Evolutionary conservation across 64 coral and sea anemone species (phyloP), one percentile per base, ranked within the genome.

Genomic region (Pocillopora damicornis): DNA sequence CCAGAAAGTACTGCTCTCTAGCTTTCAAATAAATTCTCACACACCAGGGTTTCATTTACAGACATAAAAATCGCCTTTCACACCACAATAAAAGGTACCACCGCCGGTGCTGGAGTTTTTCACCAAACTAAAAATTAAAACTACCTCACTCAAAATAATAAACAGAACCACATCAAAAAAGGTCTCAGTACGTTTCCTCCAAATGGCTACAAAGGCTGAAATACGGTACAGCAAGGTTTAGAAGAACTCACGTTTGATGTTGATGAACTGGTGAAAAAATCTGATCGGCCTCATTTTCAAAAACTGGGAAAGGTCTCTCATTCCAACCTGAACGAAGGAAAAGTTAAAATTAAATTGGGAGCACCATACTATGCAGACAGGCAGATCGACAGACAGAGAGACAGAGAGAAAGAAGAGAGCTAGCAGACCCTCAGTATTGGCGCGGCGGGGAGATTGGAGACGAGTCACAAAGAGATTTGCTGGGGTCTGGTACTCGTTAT

Each of bases 281-380:
- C 97, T 83, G 56, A 99, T 91, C 13, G 97, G 97, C 11, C 88
- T 88, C 61, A 99, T 89, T 65, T 99, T 95, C 73, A 99, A 68
- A 91, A 99, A 99, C 14, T 99, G 97, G 35, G 97, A 90, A n/a
- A 95, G 86, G 10, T 99, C 97, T 59, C 87, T 99, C 75, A 99
- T 16, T 16, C 97, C 97, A 88, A 99, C 97, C 97, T 99, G 13
- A 15, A 60, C 45, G 26, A 1, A 38, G 42, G 3, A 82, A 34
- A 35, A 37, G 57, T 87, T 15, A 62, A 8, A 51, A 51, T 51
- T 51, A 4, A 35, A 76, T 78, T 58, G 26, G 16, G 3, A 36
- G 30, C 58, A 10, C 35, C 11, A 15, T 26, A 35, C 62, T 23
- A 60, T 18, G 37, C 2, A 14, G 35, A 77, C 56, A 77, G 9